These are phyloP conservation scores for Aselliscus stoliczkanus DNA, from an alignment of 2,797 vertebrate species.

Conservation along the genomic window DNA sequence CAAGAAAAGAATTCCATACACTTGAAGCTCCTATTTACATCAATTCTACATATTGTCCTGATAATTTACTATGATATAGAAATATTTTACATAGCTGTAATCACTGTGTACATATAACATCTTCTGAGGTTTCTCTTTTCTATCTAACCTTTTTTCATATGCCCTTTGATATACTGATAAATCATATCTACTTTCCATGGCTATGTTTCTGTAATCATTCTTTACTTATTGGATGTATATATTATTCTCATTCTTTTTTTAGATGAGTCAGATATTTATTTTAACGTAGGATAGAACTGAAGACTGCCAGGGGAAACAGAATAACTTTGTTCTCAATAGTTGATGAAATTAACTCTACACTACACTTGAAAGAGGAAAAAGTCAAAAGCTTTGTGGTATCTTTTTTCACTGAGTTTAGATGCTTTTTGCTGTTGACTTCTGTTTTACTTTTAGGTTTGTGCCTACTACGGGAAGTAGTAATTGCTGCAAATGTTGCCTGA, in stretches of 20 bases:
- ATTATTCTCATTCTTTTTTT: constrained; percentile 31
- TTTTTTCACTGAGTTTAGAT: neutral
- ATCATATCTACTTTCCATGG: constrained; percentile 18
- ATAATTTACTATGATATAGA: constrained; percentile 6
- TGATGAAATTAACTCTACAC: constrained; percentile 23
- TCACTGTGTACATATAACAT: neutral
- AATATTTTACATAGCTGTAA: constrained; percentile 28
- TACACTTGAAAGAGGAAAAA: neutral
- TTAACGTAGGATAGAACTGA: constrained; percentile 3
- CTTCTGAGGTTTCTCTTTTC: neutral
- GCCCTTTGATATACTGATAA: neutral
- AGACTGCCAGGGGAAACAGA: constrained; percentile 16
- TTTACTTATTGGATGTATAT: neutral
- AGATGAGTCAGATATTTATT: constrained; percentile 27
- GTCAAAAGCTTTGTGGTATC: constrained; percentile 17
- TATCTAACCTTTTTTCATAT: constrained; percentile 16
- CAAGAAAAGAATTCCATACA: neutral
- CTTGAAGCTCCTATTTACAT: constrained; percentile 15
- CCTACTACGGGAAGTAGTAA: neutral
- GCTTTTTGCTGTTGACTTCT: neutral
- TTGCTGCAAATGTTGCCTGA: constrained; percentile 24
- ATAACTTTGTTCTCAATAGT: neutral
- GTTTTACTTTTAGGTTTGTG: constrained; percentile 11
- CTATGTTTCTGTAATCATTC: constrained; percentile 34
- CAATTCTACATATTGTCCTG: neutral